Base-by-base conservation (phyloP, 2,113 vertebrate species). In the Oophaga pumilio region DNA sequence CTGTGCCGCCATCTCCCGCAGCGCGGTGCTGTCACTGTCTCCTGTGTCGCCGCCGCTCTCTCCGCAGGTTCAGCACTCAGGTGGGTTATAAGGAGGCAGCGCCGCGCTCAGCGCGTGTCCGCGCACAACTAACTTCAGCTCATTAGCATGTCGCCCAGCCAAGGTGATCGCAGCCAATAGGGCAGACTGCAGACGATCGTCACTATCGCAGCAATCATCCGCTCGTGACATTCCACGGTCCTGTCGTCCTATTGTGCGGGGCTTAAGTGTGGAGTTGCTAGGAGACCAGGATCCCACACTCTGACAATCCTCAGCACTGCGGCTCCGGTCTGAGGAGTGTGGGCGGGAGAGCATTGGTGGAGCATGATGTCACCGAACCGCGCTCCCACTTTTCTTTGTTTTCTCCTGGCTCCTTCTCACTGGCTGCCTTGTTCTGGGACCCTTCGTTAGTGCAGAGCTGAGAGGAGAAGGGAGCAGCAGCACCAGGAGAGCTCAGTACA, bases 331-430 rank as follows among this genome's bases (percentile, higher is more conserved):
- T 78, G 14, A 77, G 92, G 90, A 77, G 92, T 91, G 92, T 93
- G 90, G 92, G 92, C 91, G 92, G 92, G 92, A 92, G 71, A 74
- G 71, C 92, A 92, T 93, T 91, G 62, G 90, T 91, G 88, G 88
- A 86, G 92, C 90, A 93, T 93, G 92, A 93, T 92, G 92, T 93
- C 85, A 91, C 89, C 81, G 53, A 71, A 90, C 52, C 80, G 28
- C n/a, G 24, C 59, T 76, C 81, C 53, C 53, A 82, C 81, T 53
- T 59, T 57, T 79, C 88, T 85, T 90, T 90, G 90, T 91, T 86
- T 80, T 85, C 85, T 85, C 85, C 86, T 87, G 88, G 85, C 87
- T 82, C 83, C 26, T 8, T 85, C 83, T 84, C 76, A 73, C 78
- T 84, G 87, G 5, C 76, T 77, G 59, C 86, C 81, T 89, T 84